Percentiles rank a stretch among this genome's conserved stretches.
phyloP scores from a whole-genome alignment of 2,113 vertebrate species.

The Phoenicopterus ruber region DNA sequence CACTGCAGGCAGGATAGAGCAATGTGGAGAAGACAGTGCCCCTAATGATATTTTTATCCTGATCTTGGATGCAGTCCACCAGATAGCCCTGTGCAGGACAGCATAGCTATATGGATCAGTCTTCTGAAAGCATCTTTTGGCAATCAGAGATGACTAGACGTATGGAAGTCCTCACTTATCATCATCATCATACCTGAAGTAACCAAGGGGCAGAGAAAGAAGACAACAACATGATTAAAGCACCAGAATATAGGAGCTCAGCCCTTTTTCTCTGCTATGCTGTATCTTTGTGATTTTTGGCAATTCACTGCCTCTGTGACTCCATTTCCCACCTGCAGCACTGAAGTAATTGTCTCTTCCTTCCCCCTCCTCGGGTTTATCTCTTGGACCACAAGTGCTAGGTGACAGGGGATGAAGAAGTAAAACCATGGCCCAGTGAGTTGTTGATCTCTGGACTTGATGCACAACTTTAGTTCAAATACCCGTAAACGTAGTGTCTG shows the following conservation, averaged over 20 bases:
- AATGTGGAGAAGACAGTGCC: not conserved
- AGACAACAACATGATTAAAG: not conserved
- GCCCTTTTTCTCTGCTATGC: not conserved
- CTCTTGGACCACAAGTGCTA: not conserved
- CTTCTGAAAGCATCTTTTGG: not conserved
- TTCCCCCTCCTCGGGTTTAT: not conserved
- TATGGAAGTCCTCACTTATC: not conserved
- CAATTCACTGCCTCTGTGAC: not conserved
- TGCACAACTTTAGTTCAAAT: not conserved
- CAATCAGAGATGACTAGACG: not conserved
- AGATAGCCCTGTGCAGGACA: not conserved
- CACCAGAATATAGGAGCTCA: not conserved
- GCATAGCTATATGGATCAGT: not conserved
- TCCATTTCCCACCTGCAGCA: not conserved
- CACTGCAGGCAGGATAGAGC: not conserved
- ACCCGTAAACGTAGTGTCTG: not conserved
- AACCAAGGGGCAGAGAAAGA: not conserved
- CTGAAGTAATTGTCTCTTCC: not conserved
- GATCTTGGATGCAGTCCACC: not conserved
- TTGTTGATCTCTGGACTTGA: not conserved
- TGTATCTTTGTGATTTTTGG: not conserved
- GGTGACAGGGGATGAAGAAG: not conserved
- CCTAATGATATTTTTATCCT: not conserved
- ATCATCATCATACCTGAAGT: not conserved
- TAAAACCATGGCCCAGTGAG: not conserved